Percentiles rank a stretch among this genome's conserved stretches.
Evolutionary conservation across 2,888 invertebrate genomes (phyloP).

Genomic region (Seira sanloemensis): DNA sequence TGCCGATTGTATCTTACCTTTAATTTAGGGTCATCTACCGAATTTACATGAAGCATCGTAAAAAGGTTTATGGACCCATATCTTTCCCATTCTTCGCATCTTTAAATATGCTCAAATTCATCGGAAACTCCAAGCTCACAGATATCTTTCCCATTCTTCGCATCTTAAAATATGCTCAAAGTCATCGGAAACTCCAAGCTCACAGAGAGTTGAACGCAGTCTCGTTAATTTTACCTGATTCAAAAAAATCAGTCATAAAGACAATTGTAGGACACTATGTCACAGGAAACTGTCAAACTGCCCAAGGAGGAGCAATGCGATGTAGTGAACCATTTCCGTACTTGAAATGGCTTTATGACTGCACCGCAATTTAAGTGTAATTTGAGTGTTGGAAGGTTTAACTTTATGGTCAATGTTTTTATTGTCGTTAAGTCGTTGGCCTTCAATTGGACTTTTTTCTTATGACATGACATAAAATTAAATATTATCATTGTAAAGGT

Average conservation of each 20-base stretch:
- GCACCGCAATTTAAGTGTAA: background rate
- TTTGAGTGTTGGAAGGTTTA: background rate
- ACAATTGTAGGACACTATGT: conserved; percentile 21
- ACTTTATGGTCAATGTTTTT: conserved; percentile 45
- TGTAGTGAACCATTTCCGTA: background rate
- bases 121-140: too few species aligned
- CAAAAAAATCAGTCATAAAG: too few species aligned
- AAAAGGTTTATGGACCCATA: conserved; percentile 54
- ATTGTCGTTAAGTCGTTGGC: too few species aligned
- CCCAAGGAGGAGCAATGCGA: too few species aligned
- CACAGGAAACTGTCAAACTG: too few species aligned
- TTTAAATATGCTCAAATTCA: background rate
- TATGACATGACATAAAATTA: too few species aligned
- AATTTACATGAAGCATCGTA: conserved; percentile 38
- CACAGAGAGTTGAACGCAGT: too few species aligned
- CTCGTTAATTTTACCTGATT: too few species aligned
- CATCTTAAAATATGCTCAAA: background rate
- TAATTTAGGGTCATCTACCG: conserved; percentile 45
- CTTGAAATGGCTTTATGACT: background rate
- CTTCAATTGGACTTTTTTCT: too few species aligned
- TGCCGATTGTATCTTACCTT: too few species aligned
- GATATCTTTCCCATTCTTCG: background rate
- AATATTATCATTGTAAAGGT: too few species aligned
- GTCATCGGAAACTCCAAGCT: too few species aligned
- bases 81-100: background rate